Evolutionary conservation across 2,113 vertebrate genomes (phyloP), one percentile per base, ranked within the genome.

Genomic region (Jacana jacana): DNA sequence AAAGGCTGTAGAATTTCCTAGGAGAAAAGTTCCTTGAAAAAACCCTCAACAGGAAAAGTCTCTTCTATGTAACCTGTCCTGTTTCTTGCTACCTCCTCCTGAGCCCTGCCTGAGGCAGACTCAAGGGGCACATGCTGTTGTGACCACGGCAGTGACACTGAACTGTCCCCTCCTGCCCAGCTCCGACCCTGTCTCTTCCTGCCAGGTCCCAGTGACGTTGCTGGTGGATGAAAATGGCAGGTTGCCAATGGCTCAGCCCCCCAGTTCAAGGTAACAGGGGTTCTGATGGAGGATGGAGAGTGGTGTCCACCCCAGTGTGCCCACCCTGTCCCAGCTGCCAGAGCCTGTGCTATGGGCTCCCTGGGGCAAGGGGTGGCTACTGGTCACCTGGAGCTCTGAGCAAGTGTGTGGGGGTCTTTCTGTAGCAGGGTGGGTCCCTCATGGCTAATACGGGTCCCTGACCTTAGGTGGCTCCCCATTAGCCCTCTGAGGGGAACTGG

Each of bases 171-270:
- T 71, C 22, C 48, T 5, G 39, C 77, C 71, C 39, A 9, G 57
- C 37, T 44, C 85, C 75, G 46, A 75, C 19, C 0, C 0, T 48
- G 51, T 23, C 49, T 66, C 44, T 31, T n/a, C 10, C 55, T 27
- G 16, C 76, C 88, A 94, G 96, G 55, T 44, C 27, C 2, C 1
- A 0, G 15, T 13, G 60, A 42, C 81, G 60, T 2, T 44, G 35
- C 35, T 28, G 63, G 20, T 13, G 75, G 60, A 10, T 27, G 73
- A 91, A 6, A 65, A 97, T 97, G 97, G 79, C 86, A 28, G 33
- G 12, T 22, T 1, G 5, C 5, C 22, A 1, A 6, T 0, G 23
- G 68, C 39, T 54, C 2, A 0, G 73, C 1, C 3, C 14, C 11
- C 6, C 65, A 0, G 0, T 11, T 28, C 40, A 7, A 94, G 96